Evolutionary conservation across 2,113 vertebrate genomes (phyloP), one percentile per base, ranked within the genome.

Genomic region (Raphicerus campestris): DNA sequence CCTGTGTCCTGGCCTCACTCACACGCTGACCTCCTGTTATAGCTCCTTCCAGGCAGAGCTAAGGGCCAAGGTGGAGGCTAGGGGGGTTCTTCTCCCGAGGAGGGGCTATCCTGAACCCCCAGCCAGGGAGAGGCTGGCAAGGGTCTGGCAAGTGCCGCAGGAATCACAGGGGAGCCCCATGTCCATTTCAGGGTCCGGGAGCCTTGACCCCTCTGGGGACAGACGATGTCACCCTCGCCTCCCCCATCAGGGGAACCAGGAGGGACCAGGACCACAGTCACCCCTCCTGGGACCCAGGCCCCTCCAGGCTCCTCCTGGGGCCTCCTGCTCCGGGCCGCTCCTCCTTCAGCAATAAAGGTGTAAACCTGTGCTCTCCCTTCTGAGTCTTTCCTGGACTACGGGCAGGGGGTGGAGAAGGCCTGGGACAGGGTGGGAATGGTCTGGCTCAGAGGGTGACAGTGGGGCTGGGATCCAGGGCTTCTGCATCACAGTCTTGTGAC

Each of bases 191-290:
- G 91, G 20, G 30, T 53, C 53, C 3, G 3, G 82, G 70, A 58
- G 32, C 87, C 51, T 77, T 28, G 17, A 53, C 28, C 6, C 2
- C 17, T n/a, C 53, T 78, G 73, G 73, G 24, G 30, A 77, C 26
- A 82, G 63, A 60, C 0, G 1, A 49, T 0, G 0, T 10, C 53
- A 7, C 1, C 39, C 35, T 30, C 0, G 0, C 22, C 49, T 7
- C 28, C 7, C 3, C 6, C 7, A 2, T 22, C 49, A 1, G 16
- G 22, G 22, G 55, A 26, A 11, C 66, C 1, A 26, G 13, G 42
- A 26, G 77, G 53, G 6, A 13, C 32, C 0, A 0, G 66, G 89
- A 22, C 82, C 39, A 3, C 14, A 9, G 47, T 14, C 20, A 10
- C 20, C 3, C 17, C 9, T 17, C n/a, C 55, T 19, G 49, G 89